These are phyloP conservation scores for Microchrysa polita DNA, from an alignment of 2,888 invertebrate genomes.

Conservation along the genomic window DNA sequence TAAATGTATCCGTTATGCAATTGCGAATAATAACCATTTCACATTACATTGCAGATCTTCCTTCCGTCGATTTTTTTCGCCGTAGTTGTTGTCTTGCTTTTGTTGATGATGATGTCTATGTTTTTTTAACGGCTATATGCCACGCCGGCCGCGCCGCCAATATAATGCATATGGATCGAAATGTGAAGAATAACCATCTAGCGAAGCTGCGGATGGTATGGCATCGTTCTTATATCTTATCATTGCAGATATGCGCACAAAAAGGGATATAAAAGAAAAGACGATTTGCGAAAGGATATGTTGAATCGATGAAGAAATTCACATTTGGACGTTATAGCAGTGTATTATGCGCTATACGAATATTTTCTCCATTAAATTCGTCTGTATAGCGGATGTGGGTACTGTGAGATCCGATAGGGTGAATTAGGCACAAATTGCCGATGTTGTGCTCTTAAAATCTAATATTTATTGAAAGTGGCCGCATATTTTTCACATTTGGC, in stretches of 20 bases:
- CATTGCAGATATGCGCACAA: too few species aligned
- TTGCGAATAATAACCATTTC: conserved; percentile 41
- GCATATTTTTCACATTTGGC: conserved; percentile 14
- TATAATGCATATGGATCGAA: conserved; percentile 41
- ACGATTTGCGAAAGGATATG: neutral
- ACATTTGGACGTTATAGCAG: neutral
- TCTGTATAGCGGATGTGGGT: conserved; percentile 27
- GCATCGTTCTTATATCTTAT: too few species aligned
- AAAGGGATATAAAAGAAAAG: too few species aligned
- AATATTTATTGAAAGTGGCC: conserved; percentile 15
- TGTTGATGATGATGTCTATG: conserved; percentile 8
- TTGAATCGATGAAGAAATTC: neutral
- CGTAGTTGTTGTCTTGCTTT: too few species aligned
- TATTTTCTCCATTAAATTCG: conserved; percentile 25
- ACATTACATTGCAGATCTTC: conserved; percentile 7
- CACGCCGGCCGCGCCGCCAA: too few species aligned
- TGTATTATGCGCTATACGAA: too few species aligned
- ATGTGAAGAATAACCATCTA: conserved; percentile 7
- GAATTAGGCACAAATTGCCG: neutral
- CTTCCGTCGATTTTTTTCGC: too few species aligned
- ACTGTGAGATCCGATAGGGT: too few species aligned
- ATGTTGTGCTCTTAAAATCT: neutral
- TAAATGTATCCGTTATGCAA: conserved; percentile 43
- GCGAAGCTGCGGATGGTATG: too few species aligned
- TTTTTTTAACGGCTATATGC: conserved; percentile 24